Conservation (phyloP, 2,797 vertebrate genomes). For the Australoheros facetus region DNA sequence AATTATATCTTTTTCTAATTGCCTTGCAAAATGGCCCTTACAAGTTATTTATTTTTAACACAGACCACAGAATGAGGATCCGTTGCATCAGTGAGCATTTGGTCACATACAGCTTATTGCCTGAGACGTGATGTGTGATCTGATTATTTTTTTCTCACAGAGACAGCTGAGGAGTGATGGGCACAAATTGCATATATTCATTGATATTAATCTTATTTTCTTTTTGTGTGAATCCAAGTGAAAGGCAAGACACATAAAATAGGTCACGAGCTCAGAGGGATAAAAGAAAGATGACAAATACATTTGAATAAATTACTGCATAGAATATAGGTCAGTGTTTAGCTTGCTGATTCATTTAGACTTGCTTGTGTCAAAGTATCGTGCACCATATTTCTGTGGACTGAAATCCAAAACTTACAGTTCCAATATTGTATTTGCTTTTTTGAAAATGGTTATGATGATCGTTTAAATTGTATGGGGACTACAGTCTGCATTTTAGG, state of each 20-base stretch:
- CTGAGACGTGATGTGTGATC: neutral
- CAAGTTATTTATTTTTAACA: neutral
- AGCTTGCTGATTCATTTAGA: neutral
- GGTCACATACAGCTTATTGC: neutral
- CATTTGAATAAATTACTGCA: slow-evolving; percentile 36
- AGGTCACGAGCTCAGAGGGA: slow-evolving; percentile 14
- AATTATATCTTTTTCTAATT: neutral
- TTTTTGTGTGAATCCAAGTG: neutral
- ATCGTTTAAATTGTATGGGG: neutral
- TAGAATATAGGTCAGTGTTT: neutral
- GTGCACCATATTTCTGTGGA: neutral
- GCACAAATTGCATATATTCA: slow-evolving; percentile 5
- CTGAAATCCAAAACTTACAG: neutral
- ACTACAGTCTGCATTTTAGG: neutral
- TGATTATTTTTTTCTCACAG: neutral
- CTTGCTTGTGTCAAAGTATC: neutral
- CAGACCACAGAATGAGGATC: neutral
- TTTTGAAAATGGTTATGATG: neutral
- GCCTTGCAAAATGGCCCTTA: neutral
- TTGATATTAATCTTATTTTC: slow-evolving; percentile 8
- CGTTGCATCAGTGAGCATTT: neutral
- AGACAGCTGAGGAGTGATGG: slow-evolving; percentile 7
- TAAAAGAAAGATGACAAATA: slow-evolving; percentile 27
- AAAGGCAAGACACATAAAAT: neutral
- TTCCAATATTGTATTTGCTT: neutral